Conservation (phyloP, 1,140 invertebrate species). For the Triops longicaudatus region DNA sequence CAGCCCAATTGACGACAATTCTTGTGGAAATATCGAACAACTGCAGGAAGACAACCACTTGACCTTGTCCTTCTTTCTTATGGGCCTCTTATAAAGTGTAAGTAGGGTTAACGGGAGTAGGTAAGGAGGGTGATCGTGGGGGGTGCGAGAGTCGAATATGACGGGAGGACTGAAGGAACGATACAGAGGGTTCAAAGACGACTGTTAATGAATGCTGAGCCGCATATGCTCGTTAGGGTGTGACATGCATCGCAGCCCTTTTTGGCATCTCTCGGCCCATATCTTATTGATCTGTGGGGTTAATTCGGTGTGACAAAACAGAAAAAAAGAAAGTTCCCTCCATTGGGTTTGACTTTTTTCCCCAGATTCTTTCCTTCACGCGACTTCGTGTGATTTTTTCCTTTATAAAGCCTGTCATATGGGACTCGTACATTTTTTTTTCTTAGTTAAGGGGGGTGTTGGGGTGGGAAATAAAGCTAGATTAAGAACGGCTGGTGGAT, state of each 20-base stretch:
- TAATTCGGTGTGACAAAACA: not conserved
- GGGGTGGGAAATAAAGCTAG: not conserved
- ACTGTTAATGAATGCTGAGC: not conserved
- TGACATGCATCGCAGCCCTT: not conserved
- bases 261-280: not conserved
- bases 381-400: no score
- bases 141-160: no score
- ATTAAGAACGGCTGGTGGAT: not conserved
- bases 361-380: not conserved
- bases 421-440: not conserved
- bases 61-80: no score
- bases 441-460: not conserved
- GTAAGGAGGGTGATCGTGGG: no score
- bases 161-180: not conserved
- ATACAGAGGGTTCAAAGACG: not conserved
- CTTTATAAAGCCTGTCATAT: not conserved
- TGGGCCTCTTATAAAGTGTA: no score
- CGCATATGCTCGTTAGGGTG: not conserved
- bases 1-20: no score
- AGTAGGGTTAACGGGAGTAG: no score
- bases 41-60: no score
- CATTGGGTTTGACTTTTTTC: not conserved
- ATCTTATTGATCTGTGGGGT: conserved; percentile 2
- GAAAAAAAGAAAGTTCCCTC: not conserved
- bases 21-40: no score